These are phyloP conservation scores for Graphium colonna DNA, from an alignment of 2,888 invertebrate species.

Conservation along the genomic window DNA sequence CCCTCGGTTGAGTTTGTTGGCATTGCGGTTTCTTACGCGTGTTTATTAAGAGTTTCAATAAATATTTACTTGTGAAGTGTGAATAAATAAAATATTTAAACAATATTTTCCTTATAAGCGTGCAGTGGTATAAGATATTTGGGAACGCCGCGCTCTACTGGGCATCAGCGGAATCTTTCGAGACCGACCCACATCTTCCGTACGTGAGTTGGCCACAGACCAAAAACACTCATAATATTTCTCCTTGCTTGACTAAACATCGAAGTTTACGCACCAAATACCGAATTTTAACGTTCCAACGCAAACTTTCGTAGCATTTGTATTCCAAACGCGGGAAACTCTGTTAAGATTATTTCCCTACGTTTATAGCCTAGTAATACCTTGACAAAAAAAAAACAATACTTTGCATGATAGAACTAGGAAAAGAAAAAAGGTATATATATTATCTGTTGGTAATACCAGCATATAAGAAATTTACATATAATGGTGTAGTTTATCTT, in stretches of 20 bases:
- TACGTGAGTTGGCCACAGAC: slow-evolving; percentile 44
- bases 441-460: too few relatives aligned
- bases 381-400: too few relatives aligned
- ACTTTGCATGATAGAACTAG: too few relatives aligned
- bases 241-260: slow-evolving; percentile 33
- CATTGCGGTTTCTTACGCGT: too few relatives aligned
- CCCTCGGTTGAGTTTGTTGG: neutral
- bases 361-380: slow-evolving; percentile 2
- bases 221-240: slow-evolving; percentile 37
- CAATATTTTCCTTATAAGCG: neutral
- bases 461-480: too few relatives aligned
- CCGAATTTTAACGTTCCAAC: slow-evolving; percentile 31
- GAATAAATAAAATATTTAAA: too few relatives aligned
- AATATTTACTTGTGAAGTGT: too few relatives aligned
- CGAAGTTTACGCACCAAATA: slow-evolving; percentile 25
- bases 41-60: neutral
- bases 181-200: slow-evolving; percentile 28
- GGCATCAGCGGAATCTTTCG: slow-evolving; percentile 23
- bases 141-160: slow-evolving; percentile 13
- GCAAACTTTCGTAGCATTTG: slow-evolving; percentile 28
- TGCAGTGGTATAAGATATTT: neutral
- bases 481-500: too few relatives aligned
- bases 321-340: slow-evolving; percentile 28
- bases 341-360: slow-evolving; percentile 2
- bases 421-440: too few relatives aligned